Conservation (phyloP, 2,113 vertebrate genomes). For the Tyto alba region DNA sequence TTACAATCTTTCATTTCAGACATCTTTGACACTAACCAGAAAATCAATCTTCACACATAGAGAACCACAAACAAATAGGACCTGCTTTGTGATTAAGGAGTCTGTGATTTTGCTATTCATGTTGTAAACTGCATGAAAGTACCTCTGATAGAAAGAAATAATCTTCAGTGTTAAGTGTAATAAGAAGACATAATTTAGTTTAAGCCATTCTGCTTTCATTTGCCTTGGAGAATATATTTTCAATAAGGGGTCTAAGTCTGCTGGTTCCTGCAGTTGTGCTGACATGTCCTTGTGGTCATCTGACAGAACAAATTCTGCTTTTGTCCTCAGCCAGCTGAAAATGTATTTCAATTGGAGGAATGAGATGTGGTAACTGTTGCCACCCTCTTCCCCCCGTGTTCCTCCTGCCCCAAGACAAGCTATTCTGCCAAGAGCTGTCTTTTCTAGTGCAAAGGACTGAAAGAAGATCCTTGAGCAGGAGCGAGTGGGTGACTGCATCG, state of each 20-base stretch:
- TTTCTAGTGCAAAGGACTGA: neutral
- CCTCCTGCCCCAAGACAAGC: neutral
- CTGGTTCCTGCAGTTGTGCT: neutral
- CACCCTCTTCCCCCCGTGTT: neutral
- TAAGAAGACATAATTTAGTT: neutral
- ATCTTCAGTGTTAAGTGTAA: neutral
- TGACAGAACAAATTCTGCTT: neutral
- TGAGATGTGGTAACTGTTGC: neutral
- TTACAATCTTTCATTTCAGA: neutral
- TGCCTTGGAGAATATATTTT: neutral
- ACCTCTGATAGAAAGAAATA: neutral
- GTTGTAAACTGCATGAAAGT: neutral
- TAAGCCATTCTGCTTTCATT: neutral
- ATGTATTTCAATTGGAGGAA: neutral
- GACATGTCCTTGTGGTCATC: accelerated
- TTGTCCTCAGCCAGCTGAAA: neutral
- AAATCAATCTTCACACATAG: neutral
- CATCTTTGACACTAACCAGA: neutral
- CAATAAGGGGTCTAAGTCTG: neutral
- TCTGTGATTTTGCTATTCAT: neutral
- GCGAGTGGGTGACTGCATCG: neutral
- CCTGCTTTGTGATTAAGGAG: neutral
- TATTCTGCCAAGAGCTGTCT: neutral
- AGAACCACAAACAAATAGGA: neutral
- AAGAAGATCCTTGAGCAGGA: neutral